These are phyloP conservation scores for Diacarnus erythraeanus DNA, from an alignment of 37 sponge, comb jelly and placozoan genomes.

Conservation along the genomic window DNA sequence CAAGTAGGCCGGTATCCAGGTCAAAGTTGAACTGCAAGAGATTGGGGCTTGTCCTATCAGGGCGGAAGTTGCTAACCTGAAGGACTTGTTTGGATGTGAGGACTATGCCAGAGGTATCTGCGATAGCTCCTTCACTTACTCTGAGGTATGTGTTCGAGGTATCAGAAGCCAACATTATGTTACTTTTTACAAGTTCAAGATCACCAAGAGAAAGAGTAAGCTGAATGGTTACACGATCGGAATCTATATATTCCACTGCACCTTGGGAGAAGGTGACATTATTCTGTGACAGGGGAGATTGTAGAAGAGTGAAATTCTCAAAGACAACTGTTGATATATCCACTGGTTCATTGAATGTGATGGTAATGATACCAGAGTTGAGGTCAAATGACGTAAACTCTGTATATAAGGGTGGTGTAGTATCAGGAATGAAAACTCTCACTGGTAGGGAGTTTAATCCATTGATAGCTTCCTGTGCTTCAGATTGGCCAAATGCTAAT, in stretches of 20 bases:
- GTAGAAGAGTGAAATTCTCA: constrained; percentile 54
- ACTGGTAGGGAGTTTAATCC: constrained; percentile 34
- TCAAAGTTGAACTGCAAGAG: constrained; percentile 71
- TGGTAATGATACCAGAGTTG: constrained; percentile 59
- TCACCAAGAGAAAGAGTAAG: constrained; percentile 63
- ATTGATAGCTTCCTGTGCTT: constrained; percentile 27
- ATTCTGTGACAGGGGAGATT: constrained; percentile 18
- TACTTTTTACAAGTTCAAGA: constrained; percentile 60
- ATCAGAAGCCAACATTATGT: constrained; percentile 25
- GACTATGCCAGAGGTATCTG: constrained; percentile 54
- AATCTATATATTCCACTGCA: constrained; percentile 13
- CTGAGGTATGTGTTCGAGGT: constrained; percentile 41
- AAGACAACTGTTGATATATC: constrained; percentile 49
- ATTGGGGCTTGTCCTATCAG: constrained; percentile 72
- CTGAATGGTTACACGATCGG: constrained; percentile 23
- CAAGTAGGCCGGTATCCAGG: constrained; percentile 61
- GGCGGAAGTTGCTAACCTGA: constrained; percentile 13
- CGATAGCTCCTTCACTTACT: constrained; percentile 52
- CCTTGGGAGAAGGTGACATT: constrained; percentile 42
- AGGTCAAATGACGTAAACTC: constrained; percentile 68
- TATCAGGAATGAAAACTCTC: constrained; percentile 48
- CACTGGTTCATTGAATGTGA: constrained; percentile 79
- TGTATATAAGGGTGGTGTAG: constrained; percentile 55
- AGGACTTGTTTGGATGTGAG: constrained; percentile 13
- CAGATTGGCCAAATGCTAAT: constrained; percentile 4